A percentile compares a stretch with the other conserved stretches of the same genome.
Conservation (phyloP, 2,113 vertebrate species). For the Gopherus evgoodei region DNA sequence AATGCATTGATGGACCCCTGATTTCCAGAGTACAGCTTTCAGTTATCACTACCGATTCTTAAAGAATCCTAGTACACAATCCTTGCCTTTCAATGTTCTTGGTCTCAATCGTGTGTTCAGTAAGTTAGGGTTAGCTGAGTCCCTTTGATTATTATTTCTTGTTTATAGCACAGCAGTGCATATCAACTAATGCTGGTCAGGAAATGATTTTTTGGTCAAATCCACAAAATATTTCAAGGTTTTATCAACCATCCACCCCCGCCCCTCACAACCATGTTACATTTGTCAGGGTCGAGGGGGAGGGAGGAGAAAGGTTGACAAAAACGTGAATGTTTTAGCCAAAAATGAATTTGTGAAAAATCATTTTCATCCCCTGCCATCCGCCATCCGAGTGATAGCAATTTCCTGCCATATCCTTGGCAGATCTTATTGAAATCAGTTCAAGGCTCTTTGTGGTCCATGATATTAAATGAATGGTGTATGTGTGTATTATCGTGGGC, state of each 20-base stretch:
- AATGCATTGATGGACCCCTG: neutral
- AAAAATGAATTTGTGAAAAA: neutral
- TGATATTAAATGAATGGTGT: too few relatives aligned
- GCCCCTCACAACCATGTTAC: slow-evolving; percentile 15
- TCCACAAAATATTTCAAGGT: slow-evolving; percentile 58
- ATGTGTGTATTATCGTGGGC: too few relatives aligned
- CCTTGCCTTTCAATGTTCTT: slow-evolving; percentile 28
- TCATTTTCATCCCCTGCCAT: neutral
- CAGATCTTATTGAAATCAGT: too few relatives aligned
- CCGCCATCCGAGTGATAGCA: neutral
- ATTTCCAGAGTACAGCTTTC: neutral
- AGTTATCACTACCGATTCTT: neutral
- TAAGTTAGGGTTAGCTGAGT: slow-evolving; percentile 57
- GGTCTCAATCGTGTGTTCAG: slow-evolving; percentile 60
- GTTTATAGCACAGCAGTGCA: slow-evolving; percentile 34
- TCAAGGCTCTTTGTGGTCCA: too few relatives aligned
- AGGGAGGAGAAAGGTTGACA: slow-evolving; percentile 41
- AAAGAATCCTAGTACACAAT: neutral
- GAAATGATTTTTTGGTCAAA: fast-evolving
- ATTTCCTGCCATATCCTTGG: too few relatives aligned
- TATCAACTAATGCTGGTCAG: neutral
- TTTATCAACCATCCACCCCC: slow-evolving; percentile 34
- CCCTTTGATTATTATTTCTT: slow-evolving; percentile 55
- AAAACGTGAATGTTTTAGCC: neutral
- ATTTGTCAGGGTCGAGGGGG: neutral